These are phyloP conservation scores for Lysandra bellargus DNA, from an alignment of 2,888 invertebrate genomes.

Conservation along the genomic window DNA sequence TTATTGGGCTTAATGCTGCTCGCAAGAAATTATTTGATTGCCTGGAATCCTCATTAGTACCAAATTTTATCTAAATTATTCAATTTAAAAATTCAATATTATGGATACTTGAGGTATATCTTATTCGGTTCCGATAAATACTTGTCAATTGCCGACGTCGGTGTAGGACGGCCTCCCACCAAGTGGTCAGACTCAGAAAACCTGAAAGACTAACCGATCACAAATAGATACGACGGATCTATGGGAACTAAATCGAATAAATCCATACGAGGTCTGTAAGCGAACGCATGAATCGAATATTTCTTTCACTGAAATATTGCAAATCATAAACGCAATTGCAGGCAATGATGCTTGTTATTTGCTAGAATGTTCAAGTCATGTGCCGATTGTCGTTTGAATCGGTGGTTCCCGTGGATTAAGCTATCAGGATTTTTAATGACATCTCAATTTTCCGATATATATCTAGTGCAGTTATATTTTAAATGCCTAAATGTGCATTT, in stretches of 20 bases:
- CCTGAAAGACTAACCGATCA: neutral
- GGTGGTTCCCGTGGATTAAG: neutral
- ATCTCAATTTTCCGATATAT: neutral
- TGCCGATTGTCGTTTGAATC: neutral
- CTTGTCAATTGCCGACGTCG: neutral
- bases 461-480: too few species aligned
- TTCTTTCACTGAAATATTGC: neutral
- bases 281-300: neutral
- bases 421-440: neutral
- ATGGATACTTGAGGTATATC: too few species aligned
- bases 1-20: too few species aligned
- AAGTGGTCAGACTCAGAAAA: neutral
- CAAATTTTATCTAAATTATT: too few species aligned
- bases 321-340: constrained; percentile 6
- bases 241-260: neutral
- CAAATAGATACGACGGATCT: neutral
- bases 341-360: neutral
- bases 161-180: neutral
- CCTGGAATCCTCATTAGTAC: too few species aligned
- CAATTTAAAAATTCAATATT: too few species aligned
- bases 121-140: neutral
- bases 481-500: too few species aligned
- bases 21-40: too few species aligned
- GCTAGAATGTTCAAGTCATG: neutral
- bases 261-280: neutral